Conservation (phyloP, 2,888 invertebrate genomes). For the Eilema griseolum region DNA sequence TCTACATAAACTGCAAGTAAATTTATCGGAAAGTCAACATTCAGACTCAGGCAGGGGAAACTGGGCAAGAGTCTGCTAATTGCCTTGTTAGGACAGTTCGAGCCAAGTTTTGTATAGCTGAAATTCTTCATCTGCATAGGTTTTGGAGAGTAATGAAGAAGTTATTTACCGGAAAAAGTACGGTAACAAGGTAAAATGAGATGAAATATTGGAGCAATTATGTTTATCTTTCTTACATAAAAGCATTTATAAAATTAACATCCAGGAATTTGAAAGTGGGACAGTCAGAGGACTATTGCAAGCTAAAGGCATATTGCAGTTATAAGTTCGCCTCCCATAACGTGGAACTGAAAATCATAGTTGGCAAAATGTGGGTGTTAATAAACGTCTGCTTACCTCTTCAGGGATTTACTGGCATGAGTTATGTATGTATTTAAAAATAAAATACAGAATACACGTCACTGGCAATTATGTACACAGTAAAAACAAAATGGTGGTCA, state of each 20-base stretch:
- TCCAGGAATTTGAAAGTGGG: background rate
- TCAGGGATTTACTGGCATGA: too few relatives aligned
- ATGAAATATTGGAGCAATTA: background rate
- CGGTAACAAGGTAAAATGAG: background rate
- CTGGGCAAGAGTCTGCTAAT: background rate
- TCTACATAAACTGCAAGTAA: slow-evolving; percentile 26
- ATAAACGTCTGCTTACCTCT: too few relatives aligned
- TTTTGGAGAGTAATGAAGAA: background rate
- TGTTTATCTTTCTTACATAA: background rate
- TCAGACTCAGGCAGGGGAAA: background rate
- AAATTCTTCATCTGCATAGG: background rate
- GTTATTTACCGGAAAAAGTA: background rate
- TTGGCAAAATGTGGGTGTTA: too few relatives aligned
- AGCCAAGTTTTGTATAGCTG: background rate
- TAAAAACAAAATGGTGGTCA: slow-evolving; percentile 13
- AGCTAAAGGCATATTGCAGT: too few relatives aligned
- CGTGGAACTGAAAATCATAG: too few relatives aligned
- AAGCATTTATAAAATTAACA: background rate
- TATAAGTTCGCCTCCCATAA: too few relatives aligned
- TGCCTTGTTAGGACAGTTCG: background rate
- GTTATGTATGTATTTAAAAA: slow-evolving; percentile 29
- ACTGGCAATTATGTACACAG: slow-evolving; percentile 11
- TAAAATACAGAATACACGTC: slow-evolving; percentile 21
- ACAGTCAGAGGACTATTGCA: background rate
- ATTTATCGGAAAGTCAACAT: background rate